Conservation (phyloP, 2,113 vertebrate genomes). For the Chascanopsetta lugubris region DNA sequence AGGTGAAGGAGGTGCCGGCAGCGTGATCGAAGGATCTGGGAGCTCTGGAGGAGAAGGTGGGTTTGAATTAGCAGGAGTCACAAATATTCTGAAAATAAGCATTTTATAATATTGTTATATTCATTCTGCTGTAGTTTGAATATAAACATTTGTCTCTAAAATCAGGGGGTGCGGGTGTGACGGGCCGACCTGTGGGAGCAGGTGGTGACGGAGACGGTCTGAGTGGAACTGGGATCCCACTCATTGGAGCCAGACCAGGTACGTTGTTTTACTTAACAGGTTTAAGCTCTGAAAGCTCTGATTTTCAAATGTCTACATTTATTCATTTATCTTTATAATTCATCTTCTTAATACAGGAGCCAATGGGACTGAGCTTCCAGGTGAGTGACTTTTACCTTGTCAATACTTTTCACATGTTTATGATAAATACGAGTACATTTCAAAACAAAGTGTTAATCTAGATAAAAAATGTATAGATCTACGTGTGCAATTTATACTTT, state of each 20-base stretch:
- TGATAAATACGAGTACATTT: too few relatives aligned
- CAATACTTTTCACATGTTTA: conserved; percentile 6
- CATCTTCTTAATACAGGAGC: conserved; percentile 55
- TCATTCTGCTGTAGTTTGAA: too few relatives aligned
- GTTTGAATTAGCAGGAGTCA: too few relatives aligned
- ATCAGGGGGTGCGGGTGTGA: conserved; percentile 64
- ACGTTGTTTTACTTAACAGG: conserved; percentile 1
- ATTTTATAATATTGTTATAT: too few relatives aligned
- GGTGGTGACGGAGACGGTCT: conserved; percentile 61
- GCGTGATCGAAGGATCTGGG: conserved; percentile 79
- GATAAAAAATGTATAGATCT: too few relatives aligned
- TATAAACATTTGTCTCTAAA: too few relatives aligned
- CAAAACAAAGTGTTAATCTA: too few relatives aligned
- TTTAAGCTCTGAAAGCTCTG: background rate
- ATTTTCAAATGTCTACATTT: background rate
- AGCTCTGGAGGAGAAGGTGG: conserved; percentile 71
- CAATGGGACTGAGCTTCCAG: conserved; percentile 67
- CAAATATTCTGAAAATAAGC: too few relatives aligned
- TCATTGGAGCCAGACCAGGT: conserved; percentile 77
- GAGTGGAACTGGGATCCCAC: conserved; percentile 77
- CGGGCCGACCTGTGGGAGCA: conserved; percentile 55
- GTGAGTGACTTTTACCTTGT: conserved; percentile 42
- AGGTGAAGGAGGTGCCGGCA: conserved; percentile 67
- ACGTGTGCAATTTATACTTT: too few relatives aligned
- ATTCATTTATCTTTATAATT: conserved; percentile 22